phyloP scores from a whole-genome alignment of 2,113 vertebrate genomes.

The Pardalotus punctatus region DNA sequence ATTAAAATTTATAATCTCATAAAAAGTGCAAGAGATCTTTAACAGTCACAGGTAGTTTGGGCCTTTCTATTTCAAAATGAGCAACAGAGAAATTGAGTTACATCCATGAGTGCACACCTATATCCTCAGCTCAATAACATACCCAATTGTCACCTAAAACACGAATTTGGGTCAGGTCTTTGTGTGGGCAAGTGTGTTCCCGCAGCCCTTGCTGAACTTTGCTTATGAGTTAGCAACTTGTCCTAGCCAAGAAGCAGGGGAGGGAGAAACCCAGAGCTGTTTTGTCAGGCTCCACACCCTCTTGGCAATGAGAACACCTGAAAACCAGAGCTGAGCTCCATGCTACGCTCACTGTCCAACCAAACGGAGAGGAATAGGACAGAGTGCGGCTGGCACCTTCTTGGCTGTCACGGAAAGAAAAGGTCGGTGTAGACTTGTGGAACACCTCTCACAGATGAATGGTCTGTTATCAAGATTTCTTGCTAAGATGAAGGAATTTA shows the following conservation, averaged over 20 bases:
- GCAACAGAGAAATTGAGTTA: not conserved
- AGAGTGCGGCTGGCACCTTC: not conserved
- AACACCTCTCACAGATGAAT: rapidly evolving
- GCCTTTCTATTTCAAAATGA: not conserved
- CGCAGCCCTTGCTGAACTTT: not conserved
- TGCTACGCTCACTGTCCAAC: rapidly evolving
- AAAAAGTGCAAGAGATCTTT: not conserved
- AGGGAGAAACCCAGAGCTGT: not conserved
- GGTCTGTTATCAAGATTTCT: not conserved
- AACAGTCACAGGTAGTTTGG: not conserved
- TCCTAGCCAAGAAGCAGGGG: not conserved
- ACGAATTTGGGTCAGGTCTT: not conserved
- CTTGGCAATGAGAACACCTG: not conserved
- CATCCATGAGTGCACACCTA: not conserved
- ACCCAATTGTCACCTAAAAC: rapidly evolving
- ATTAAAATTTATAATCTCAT: conserved; percentile 25
- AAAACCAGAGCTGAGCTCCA: not conserved
- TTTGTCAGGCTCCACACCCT: not conserved
- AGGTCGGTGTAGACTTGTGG: not conserved
- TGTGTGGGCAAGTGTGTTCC: not conserved
- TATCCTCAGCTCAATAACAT: not conserved
- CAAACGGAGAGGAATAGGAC: not conserved
- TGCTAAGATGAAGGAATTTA: not conserved
- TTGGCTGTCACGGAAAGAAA: not conserved
- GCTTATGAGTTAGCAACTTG: not conserved